Conservation (phyloP, 2,888 invertebrate genomes). For the Stenichneumon culpator region DNA sequence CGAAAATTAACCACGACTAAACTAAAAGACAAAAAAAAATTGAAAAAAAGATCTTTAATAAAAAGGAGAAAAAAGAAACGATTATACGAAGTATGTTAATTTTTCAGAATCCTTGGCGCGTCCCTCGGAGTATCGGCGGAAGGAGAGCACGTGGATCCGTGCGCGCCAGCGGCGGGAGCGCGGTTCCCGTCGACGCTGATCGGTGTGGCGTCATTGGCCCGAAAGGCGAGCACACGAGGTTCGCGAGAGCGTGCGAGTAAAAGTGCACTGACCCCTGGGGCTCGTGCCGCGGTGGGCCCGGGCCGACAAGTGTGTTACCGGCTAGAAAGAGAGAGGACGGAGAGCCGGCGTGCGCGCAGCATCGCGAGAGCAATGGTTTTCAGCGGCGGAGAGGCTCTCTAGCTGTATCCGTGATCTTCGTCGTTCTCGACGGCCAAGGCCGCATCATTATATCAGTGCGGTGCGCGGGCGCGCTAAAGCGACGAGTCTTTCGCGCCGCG, state of each 20-base stretch:
- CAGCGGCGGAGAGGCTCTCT: conserved; percentile 35
- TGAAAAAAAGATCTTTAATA: not conserved
- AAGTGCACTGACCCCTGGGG: conserved; percentile 81
- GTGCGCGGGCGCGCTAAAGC: conserved; percentile 54
- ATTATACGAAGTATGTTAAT: not conserved
- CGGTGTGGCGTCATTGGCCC: conserved; percentile 55
- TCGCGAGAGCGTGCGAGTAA: conserved; percentile 70
- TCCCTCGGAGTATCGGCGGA: not conserved
- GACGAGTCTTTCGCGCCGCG: conserved; percentile 54
- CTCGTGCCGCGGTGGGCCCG: conserved; percentile 69
- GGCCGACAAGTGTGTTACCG: conserved; percentile 40
- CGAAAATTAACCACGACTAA: too few relatives aligned
- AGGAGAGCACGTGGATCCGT: conserved; percentile 48
- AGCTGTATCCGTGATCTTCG: conserved; percentile 39
- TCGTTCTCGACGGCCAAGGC: conserved; percentile 59
- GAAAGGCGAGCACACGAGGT: conserved; percentile 41
- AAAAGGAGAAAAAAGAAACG: not conserved
- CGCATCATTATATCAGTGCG: conserved; percentile 55
- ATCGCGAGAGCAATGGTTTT: conserved; percentile 56
- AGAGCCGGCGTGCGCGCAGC: conserved; percentile 51
- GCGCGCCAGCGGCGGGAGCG: conserved; percentile 9
- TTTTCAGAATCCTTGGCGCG: not conserved
- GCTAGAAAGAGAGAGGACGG: conserved; percentile 17
- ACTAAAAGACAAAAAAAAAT: too few relatives aligned
- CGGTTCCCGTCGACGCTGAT: conserved; percentile 39